Percentiles rank a stretch among this genome's conserved stretches.
These are phyloP conservation scores for Aptenodytes patagonicus DNA, from an alignment of 2,113 vertebrate species.

Conservation along the genomic window DNA sequence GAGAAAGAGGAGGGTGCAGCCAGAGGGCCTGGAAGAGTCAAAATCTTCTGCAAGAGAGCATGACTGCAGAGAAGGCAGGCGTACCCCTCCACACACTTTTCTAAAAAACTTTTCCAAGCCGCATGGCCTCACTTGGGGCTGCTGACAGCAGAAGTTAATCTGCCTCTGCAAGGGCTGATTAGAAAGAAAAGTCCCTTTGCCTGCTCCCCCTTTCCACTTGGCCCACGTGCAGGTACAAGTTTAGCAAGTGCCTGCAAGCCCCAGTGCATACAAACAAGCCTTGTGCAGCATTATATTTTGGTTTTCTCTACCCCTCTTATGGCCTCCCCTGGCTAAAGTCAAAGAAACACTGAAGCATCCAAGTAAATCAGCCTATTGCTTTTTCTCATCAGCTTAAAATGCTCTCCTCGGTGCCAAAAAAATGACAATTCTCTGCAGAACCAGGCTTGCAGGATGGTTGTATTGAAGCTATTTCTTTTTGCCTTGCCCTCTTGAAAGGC, in stretches of 20 bases:
- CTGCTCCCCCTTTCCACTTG: not conserved
- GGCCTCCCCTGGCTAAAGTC: constrained; percentile 42
- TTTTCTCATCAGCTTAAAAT: constrained; percentile 57
- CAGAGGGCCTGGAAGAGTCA: not conserved
- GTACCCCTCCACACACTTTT: not conserved
- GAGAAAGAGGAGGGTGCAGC: not conserved
- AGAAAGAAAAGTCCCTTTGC: not conserved
- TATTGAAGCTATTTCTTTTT: constrained; percentile 38
- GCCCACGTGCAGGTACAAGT: not conserved
- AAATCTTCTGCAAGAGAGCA: not conserved
- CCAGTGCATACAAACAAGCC: constrained; percentile 45
- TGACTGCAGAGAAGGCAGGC: not conserved
- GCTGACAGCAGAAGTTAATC: not conserved
- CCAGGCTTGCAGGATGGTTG: not conserved
- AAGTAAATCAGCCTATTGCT: constrained; percentile 53
- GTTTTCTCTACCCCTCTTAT: not conserved
- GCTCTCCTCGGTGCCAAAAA: constrained; percentile 8
- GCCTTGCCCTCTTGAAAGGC: not conserved
- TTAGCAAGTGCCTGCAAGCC: constrained; percentile 15
- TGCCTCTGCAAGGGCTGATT: not conserved
- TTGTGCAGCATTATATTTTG: constrained; percentile 40
- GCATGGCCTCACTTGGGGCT: not conserved
- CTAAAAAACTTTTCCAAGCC: not conserved
- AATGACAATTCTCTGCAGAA: constrained; percentile 37
- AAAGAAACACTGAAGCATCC: constrained; percentile 50